Evolutionary conservation across 2,888 invertebrate species (phyloP).

Genomic region (Cabera pusaria): DNA sequence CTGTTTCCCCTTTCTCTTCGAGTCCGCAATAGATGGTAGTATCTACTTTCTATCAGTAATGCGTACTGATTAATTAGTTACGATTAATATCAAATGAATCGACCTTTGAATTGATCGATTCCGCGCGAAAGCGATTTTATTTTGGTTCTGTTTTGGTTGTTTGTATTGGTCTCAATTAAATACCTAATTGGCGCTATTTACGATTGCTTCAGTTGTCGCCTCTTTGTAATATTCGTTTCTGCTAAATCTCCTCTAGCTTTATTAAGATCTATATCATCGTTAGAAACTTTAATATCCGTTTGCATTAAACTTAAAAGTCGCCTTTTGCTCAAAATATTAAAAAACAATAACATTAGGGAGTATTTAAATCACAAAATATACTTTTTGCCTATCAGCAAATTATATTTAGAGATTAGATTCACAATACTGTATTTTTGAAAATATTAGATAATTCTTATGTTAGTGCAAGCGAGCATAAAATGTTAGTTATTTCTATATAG

Average conservation of each 20-base stretch:
- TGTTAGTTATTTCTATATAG: no score
- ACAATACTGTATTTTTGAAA: no score
- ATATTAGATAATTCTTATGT: no score
- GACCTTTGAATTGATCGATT: slow-evolving; percentile 53
- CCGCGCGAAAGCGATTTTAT: slow-evolving; percentile 52
- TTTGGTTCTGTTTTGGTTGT: slow-evolving; percentile 36
- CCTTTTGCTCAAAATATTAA: no score
- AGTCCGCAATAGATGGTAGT: slow-evolving; percentile 53
- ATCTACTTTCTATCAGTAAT: slow-evolving; percentile 74
- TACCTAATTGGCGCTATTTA: slow-evolving; percentile 23
- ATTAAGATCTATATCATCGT: slow-evolving; percentile 21
- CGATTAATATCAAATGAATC: slow-evolving; percentile 62
- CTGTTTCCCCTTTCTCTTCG: slow-evolving; percentile 68
- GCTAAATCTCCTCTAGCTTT: slow-evolving; percentile 9
- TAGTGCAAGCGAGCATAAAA: no score
- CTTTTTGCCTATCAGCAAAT: no score
- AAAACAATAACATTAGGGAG: no score
- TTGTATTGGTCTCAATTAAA: slow-evolving; percentile 34
- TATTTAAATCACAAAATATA: no score
- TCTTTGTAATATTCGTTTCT: slow-evolving; percentile 14
- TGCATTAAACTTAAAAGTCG: no score
- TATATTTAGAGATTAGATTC: no score
- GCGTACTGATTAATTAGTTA: slow-evolving; percentile 78
- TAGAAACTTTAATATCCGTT: slow-evolving; percentile 25
- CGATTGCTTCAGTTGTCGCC: slow-evolving; percentile 10